Evolutionary conservation across 2,888 invertebrate species (phyloP), one percentile per base, ranked within the genome.

Genomic region (Dysmachus trigonus): DNA sequence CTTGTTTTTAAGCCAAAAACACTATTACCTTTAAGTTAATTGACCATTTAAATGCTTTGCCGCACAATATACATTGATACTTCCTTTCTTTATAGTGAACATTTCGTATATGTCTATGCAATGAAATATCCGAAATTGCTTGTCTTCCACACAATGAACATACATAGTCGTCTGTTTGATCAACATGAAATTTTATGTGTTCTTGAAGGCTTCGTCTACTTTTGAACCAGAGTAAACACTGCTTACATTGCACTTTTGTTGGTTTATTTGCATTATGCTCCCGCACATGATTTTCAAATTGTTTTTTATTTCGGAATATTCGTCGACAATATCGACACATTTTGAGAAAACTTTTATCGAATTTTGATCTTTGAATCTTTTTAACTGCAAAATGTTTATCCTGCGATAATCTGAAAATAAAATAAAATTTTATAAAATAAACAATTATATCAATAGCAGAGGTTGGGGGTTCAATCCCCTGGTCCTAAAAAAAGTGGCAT

Each of bases 31-130:
- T 87, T 83, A 87, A 86, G 81, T 86, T 86, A 18, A 86, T 79
- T 0, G 86, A 85, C 85, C 85, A 85, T 51, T 87, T 87, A 71
- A 87, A 87, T 74, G 85, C 87, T 82, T 87, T 87, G 35, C 85
- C 74, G 74, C 87, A 87, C n/a, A 87, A 53, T n/a, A 53, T 86
- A 71, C 87, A 87, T 31, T 85, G 86, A 76, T 85, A 87, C 47
- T 86, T 85, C 18, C 83, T n/a, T n/a, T 86, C 86, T 76, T 87
- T 87, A 71, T 86, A 86, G 74, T 87, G 87, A 7, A 87, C 87
- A 38, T 87, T 86, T 22, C 74, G 82, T 35, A 86, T n/a, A 51
- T 87, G 87, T 22, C 86, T 38, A 33, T 86, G 87, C 13, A 87
- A 72, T 2, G 87, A 82, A 38, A 84, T 82, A 73, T 86, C 86